These are phyloP conservation scores for Coremacera marginata DNA, from an alignment of 2,888 invertebrate genomes.

Conservation along the genomic window DNA sequence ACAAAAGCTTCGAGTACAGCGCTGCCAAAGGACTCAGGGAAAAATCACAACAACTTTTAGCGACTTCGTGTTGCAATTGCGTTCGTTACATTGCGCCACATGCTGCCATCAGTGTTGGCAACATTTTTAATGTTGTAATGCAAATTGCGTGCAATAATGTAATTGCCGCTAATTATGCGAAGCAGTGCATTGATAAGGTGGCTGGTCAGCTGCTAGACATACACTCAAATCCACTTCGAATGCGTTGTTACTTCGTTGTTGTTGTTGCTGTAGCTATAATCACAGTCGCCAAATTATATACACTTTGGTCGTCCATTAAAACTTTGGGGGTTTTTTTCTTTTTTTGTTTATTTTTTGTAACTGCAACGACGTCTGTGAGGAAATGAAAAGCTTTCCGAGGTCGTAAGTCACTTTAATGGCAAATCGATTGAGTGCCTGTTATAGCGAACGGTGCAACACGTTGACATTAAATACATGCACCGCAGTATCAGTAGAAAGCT, in stretches of 20 bases:
- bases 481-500: background rate
- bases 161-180: conserved; percentile 53
- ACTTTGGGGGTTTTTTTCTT: background rate
- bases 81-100: too few species aligned
- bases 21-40: background rate
- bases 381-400: conserved; percentile 21
- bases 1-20: background rate
- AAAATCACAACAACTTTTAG: background rate
- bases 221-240: background rate
- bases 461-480: background rate
- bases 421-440: conserved; percentile 15
- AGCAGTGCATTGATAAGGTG: conserved; percentile 39
- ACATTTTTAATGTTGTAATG: conserved; percentile 34
- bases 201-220: background rate
- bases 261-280: conserved; percentile 43
- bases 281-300: conserved; percentile 43
- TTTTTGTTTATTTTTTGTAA: background rate
- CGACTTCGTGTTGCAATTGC: too few species aligned
- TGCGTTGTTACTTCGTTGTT: conserved; percentile 8
- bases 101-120: background rate
- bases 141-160: conserved; percentile 51
- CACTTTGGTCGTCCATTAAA: conserved; percentile 31
- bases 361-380: conserved; percentile 1
- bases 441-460: conserved; percentile 15
- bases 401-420: conserved; percentile 28